These are phyloP conservation scores for Anableps anableps DNA, from an alignment of 2,797 vertebrate species.

Conservation along the genomic window DNA sequence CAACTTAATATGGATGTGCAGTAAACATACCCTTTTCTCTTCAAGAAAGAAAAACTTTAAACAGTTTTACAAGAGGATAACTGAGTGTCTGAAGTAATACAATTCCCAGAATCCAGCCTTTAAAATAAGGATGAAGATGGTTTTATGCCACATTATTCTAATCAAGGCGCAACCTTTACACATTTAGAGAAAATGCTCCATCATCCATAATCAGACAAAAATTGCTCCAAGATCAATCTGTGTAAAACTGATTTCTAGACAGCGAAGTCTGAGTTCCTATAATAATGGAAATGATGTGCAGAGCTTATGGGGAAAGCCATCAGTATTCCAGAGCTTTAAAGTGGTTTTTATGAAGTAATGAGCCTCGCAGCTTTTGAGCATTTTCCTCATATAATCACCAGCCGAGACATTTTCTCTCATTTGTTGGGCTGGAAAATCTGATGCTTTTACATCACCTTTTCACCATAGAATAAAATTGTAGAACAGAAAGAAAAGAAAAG, in stretches of 20 bases:
- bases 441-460: background rate
- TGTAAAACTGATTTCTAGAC: background rate
- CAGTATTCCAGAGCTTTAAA: background rate
- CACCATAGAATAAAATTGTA: background rate
- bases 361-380: background rate
- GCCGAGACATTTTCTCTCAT: background rate
- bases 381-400: constrained; percentile 1
- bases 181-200: background rate
- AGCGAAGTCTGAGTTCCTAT: background rate
- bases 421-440: background rate
- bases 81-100: background rate
- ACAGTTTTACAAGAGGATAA: background rate
- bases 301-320: background rate
- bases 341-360: constrained; percentile 4
- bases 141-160: background rate
- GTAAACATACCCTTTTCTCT: background rate
- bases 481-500: background rate
- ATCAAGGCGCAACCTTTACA: background rate
- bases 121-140: background rate
- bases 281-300: background rate
- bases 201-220: background rate
- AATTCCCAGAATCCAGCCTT: background rate
- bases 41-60: background rate
- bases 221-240: background rate
- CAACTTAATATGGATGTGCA: too few relatives aligned